Percentiles rank a stretch among this genome's conserved stretches.
phyloP scores from a whole-genome alignment of 2,888 invertebrate species.

The Drymonia ruficornis region DNA sequence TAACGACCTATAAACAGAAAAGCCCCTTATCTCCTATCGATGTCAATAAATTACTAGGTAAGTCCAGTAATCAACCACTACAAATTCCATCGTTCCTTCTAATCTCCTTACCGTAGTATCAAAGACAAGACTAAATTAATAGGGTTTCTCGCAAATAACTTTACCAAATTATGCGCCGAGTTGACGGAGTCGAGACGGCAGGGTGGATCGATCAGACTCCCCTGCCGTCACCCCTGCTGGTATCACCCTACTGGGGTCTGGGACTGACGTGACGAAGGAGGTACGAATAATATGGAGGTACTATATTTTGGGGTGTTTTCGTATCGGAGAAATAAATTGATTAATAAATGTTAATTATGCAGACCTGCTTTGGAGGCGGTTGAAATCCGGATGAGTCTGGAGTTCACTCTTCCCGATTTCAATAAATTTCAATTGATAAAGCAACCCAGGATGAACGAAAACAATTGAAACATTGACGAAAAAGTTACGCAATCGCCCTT shows the following conservation, averaged over 20 bases:
- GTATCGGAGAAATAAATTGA: neutral
- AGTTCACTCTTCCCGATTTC: too few species aligned
- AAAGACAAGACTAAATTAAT: conserved; percentile 10
- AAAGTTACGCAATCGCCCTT: too few species aligned
- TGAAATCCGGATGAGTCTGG: too few species aligned
- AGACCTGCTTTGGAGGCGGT: too few species aligned
- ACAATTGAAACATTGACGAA: too few species aligned
- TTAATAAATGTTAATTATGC: neutral
- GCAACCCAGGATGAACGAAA: too few species aligned
- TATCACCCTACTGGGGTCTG: neutral
- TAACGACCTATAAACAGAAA: too few species aligned
- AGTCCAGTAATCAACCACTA: neutral
- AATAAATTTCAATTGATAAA: too few species aligned
- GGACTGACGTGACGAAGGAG: conserved; percentile 14
- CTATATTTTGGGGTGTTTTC: neutral
- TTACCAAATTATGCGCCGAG: conserved; percentile 29
- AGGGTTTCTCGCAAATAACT: conserved; percentile 9
- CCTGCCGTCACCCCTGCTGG: conserved; percentile 12
- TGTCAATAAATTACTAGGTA: neutral
- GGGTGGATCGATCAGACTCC: conserved; percentile 21
- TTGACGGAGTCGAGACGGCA: conserved; percentile 11
- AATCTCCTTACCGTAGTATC: conserved; percentile 6
- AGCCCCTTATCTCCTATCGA: neutral
- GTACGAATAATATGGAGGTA: conserved; percentile 1
- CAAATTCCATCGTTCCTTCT: neutral